A percentile compares a stretch with the other conserved stretches of the same genome.
These are phyloP conservation scores for Pocillopora verrucosa DNA, from an alignment of 64 coral and sea anemone species.

Conservation along the genomic window DNA sequence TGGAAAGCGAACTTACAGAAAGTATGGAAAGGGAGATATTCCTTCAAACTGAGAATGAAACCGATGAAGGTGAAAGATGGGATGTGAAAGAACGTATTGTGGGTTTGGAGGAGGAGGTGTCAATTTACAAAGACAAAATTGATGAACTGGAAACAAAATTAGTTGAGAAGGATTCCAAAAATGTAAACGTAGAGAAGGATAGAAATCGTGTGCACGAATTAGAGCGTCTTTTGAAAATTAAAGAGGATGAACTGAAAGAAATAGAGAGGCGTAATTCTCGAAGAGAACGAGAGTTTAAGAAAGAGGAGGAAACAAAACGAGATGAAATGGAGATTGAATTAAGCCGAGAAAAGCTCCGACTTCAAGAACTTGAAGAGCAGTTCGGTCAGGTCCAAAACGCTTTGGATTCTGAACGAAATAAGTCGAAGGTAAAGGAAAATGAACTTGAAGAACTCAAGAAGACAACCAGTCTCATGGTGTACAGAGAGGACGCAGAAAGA, in stretches of 20 bases:
- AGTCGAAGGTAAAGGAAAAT: constrained; percentile 1
- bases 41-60: constrained; percentile 41
- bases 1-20: constrained; percentile 66
- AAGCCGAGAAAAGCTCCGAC: background rate
- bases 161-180: constrained; percentile 7
- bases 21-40: constrained; percentile 61
- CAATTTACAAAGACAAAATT: constrained; percentile 50
- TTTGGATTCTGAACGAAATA: constrained; percentile 8
- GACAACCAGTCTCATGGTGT: constrained; percentile 3
- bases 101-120: constrained; percentile 50
- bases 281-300: constrained; percentile 26
- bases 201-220: background rate
- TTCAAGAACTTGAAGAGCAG: constrained; percentile 38
- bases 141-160: constrained; percentile 41
- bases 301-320: background rate
- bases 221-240: constrained; percentile 33
- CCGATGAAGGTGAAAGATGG: constrained; percentile 28
- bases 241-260: constrained; percentile 41
- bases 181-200: background rate
- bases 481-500: constrained; percentile 17
- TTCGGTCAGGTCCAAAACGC: background rate
- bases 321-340: constrained; percentile 24
- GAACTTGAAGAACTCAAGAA: constrained; percentile 6
- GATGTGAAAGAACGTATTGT: constrained; percentile 33
- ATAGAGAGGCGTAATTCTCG: background rate